These are phyloP conservation scores for Sesia apiformis DNA, from an alignment of 2,888 invertebrate species.

Conservation along the genomic window DNA sequence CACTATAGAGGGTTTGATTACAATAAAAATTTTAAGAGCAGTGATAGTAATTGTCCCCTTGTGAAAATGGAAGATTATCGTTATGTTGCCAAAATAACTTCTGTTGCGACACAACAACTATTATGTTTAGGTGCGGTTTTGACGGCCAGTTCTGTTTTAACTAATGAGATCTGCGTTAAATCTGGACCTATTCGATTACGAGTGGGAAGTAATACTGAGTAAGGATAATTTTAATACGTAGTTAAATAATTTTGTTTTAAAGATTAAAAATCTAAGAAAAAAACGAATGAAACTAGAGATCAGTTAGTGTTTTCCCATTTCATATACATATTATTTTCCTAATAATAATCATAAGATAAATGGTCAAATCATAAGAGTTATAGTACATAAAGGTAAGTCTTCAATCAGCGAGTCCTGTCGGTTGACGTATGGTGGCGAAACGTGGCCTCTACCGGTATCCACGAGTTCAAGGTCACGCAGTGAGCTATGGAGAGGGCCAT, in stretches of 20 bases:
- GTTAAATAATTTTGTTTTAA: no score
- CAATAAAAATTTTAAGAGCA: not conserved
- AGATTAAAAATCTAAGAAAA: no score
- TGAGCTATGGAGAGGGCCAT: no score
- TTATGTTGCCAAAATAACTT: slow-evolving; percentile 1
- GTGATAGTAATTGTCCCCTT: not conserved
- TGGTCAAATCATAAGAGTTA: no score
- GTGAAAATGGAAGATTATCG: slow-evolving; percentile 1
- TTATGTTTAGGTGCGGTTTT: slow-evolving; percentile 2
- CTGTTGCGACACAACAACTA: not conserved
- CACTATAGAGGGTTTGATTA: not conserved
- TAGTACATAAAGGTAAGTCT: no score
- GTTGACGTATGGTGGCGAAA: no score
- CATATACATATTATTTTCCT: no score
- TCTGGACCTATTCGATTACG: slow-evolving; percentile 1
- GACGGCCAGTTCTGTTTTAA: not conserved
- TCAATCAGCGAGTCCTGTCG: no score
- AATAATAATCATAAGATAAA: not conserved
- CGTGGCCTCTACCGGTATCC: no score
- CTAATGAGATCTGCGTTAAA: not conserved
- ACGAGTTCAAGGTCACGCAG: no score
- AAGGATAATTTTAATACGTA: not conserved
- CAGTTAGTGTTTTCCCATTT: no score
- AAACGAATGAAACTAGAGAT: no score
- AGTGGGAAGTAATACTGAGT: slow-evolving; percentile 1